phyloP scores from a whole-genome alignment of 2,797 vertebrate species.

The Sarcoramphus papa region DNA sequence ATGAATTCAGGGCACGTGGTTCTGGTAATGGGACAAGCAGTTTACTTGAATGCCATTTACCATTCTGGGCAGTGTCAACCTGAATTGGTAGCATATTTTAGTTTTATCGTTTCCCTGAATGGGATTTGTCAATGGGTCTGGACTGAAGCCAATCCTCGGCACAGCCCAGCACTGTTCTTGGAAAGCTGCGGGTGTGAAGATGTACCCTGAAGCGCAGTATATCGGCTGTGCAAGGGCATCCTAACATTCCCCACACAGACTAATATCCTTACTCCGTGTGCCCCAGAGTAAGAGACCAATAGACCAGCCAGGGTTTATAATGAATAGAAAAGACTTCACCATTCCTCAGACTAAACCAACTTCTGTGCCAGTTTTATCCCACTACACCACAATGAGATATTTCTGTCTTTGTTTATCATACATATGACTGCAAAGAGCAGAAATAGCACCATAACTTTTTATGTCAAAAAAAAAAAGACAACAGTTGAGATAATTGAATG shows the following conservation, averaged over 20 bases:
- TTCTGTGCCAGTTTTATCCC: background rate
- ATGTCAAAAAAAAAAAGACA: background rate
- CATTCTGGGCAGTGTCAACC: background rate
- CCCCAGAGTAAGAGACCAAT: background rate
- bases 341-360: background rate
- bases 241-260: background rate
- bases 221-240: background rate
- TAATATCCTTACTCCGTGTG: accelerated
- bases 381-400: background rate
- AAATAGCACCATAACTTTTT: background rate
- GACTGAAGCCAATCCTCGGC: background rate
- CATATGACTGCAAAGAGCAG: background rate
- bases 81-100: background rate
- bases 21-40: background rate
- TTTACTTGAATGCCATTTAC: background rate
- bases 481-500: background rate
- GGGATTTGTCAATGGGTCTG: background rate
- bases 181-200: background rate
- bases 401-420: background rate
- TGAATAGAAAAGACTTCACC: background rate
- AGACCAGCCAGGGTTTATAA: background rate
- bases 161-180: background rate
- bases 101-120: background rate
- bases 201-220: background rate
- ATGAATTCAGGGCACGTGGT: background rate